Base-by-base conservation (phyloP, 2,888 invertebrate species). In the Platycnemis pennipes region DNA sequence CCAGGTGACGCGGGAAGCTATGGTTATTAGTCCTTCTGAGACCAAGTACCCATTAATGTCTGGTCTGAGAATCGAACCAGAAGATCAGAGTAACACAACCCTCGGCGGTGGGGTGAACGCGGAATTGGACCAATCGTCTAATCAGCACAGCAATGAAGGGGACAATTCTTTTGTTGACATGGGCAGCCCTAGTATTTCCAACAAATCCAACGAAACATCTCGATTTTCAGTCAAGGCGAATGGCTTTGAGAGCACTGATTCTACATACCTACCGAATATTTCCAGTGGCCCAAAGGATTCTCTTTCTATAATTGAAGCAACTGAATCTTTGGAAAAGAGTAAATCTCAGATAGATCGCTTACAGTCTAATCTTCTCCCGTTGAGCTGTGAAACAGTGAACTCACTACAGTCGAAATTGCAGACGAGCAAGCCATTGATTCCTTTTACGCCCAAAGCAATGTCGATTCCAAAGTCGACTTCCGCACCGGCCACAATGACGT, bases 351-450 rank as follows among this genome's bases (percentile, higher is more conserved):
- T 91, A 45, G 91, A 91, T 44, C 56, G 63, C 8, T 63, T 91
- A 44, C 91, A 91, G 19, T 56, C 91, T 2, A 91, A 63, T 37
- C n/a, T 91, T 0, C 56, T 63, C n/a, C 56, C 91, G 2, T 44
- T 91, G n/a, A 91, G 91, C 44, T 91, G 63, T n/a, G 91, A 91
- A 63, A 91, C 91, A 4, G 91, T 91, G n/a, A 91, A 63, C 91
- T 44, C 91, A n/a, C 37, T 91, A 16, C 56, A 91, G 42, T 37
- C 91, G 22, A 63, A 91, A 44, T 44, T 91, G 5, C 77, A 31
- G 37, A 69, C 63, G 0, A 91, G 44, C 44, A 91, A 91, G 91
- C 44, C 89, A 26, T 56, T 26, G 37, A 37, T 89, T 31, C 56
- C 91, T 63, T 16, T 45, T 56, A n/a, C 44, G n/a, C 56, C 63